Percentiles rank a stretch among this genome's conserved stretches.
Evolutionary conservation across 2,113 vertebrate species (phyloP).

Genomic region (Tragulus kanchil): DNA sequence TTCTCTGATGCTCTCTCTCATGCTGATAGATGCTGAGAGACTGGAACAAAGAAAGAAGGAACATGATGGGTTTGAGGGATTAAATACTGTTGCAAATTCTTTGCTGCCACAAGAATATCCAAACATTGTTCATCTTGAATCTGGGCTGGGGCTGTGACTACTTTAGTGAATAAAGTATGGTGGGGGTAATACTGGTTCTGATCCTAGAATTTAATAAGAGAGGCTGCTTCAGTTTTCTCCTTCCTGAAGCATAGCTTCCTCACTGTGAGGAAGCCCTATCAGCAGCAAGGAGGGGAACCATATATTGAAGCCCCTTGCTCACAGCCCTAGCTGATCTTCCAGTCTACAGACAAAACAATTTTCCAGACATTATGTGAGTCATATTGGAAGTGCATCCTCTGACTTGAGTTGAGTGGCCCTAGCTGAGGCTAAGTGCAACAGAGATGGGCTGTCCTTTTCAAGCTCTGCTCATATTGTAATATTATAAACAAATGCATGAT

Average conservation of each 20-base stretch:
- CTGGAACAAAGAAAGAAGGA: not conserved
- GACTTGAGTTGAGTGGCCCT: not conserved
- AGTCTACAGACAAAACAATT: not conserved
- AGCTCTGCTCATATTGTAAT: not conserved
- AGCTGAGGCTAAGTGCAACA: not conserved
- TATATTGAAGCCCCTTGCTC: not conserved
- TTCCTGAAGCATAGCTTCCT: not conserved
- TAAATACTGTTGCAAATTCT: not conserved
- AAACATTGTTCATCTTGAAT: not conserved
- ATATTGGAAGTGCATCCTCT: not conserved
- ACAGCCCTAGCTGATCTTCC: not conserved
- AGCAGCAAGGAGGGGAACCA: not conserved
- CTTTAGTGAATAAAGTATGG: not conserved
- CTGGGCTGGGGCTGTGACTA: not conserved
- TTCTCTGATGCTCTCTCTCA: not conserved
- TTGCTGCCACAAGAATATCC: not conserved
- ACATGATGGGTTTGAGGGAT: not conserved
- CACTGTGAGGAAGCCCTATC: not conserved
- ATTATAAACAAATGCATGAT: not conserved
- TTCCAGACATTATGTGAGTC: not conserved
- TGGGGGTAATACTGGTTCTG: not conserved
- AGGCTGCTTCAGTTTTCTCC: not conserved
- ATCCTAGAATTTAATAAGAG: not conserved
- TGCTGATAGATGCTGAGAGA: not conserved
- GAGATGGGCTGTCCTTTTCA: not conserved